Base-by-base conservation (phyloP, 2,888 invertebrate genomes). In the Luperina testacea region DNA sequence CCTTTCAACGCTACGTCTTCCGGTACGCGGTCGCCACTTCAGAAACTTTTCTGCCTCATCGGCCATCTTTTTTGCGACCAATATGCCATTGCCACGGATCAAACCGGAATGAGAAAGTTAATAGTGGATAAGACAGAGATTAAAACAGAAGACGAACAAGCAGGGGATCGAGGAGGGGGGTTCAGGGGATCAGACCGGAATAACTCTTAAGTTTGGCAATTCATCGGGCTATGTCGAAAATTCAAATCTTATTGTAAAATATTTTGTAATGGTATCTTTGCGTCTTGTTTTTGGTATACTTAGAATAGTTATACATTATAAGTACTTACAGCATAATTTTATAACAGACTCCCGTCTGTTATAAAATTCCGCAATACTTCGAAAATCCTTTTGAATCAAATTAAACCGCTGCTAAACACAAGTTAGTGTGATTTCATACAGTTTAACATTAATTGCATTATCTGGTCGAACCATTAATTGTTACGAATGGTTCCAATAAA, bases 401-500 rank as follows among this genome's bases (percentile, higher is more conserved):
- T 57, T 1, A 48, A 72, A 72, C 38, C 38, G 8, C 38, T 32
- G 20, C 53, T 72, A 80, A 72, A 63, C 38, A 77, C 59, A 48
- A 74, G 57, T 85, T 59, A 67, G 63, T 68, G 38, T 85, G 69
- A 65, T 75, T 72, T 65, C 59, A 82, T 59, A 32, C 69, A 45
- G 38, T 75, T 82, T 63, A 75, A 68, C 67, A 78, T 84, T 83
- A 73, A 75, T 75, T 73, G 67, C 73, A 76, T 67, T 76, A 84
- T 75, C 75, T 64, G 75, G 51, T 53, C 59, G 51, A 75, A 59
- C 65, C 82, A 75, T 82, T 83, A 86, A 83, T 83, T 78, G 67
- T 76, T 71, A 74, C 64, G 68, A 84, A 86, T 83, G 73, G 84
- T 15, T 7, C 72, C 75, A 71, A 79, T 79, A 78, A 83, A 84